Evolutionary conservation across 2,797 vertebrate species (phyloP).

Genomic region (Eulemur rubriventer): DNA sequence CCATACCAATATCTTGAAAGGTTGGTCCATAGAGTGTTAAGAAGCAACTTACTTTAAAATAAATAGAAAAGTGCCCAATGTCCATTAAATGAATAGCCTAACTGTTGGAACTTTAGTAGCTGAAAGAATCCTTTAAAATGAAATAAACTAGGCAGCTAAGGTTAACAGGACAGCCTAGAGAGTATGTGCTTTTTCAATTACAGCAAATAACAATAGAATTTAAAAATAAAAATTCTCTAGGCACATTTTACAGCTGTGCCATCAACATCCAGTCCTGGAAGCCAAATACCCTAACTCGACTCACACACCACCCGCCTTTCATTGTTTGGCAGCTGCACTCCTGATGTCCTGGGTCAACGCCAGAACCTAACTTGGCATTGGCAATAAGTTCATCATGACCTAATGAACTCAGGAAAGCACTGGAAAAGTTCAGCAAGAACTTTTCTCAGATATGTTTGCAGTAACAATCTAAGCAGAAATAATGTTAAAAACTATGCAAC

Average conservation of each 20-base stretch:
- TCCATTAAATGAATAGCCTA: not conserved
- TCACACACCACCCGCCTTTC: not conserved
- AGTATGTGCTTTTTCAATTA: constrained; percentile 28
- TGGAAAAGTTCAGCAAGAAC: not conserved
- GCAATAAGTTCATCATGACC: constrained; percentile 34
- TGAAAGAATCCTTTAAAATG: constrained; percentile 53
- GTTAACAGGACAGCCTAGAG: not conserved
- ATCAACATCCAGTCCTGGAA: constrained; percentile 52
- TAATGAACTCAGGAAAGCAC: constrained; percentile 18
- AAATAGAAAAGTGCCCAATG: not conserved
- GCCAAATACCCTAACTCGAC: not conserved
- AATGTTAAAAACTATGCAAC: not conserved
- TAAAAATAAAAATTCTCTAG: constrained; percentile 52
- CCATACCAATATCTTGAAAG: not conserved
- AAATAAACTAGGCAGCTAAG: constrained; percentile 34
- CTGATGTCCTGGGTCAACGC: constrained; percentile 54
- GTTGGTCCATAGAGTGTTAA: not conserved
- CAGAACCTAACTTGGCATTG: not conserved
- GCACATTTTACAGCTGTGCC: constrained; percentile 45
- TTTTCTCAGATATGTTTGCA: not conserved
- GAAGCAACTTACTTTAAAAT: constrained; percentile 21
- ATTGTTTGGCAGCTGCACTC: constrained; percentile 58
- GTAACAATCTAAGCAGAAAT: constrained; percentile 46
- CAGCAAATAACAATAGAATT: constrained; percentile 38
- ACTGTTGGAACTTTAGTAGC: not conserved